Conservation (phyloP, 2,113 vertebrate genomes). For the Halcyon malimbica region DNA sequence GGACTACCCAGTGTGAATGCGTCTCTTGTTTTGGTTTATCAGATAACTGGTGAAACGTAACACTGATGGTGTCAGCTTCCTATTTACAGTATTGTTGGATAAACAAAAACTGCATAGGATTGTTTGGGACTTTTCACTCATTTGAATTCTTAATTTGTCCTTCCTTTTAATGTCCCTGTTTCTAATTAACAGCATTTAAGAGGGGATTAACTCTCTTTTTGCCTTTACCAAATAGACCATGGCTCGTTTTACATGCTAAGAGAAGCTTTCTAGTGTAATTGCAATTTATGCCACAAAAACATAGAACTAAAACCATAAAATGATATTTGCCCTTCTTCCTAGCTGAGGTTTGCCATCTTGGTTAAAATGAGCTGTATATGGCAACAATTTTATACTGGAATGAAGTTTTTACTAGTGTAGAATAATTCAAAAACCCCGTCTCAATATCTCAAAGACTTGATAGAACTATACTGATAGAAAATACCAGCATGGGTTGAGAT, state of each 20-base stretch:
- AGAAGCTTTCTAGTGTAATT: not conserved
- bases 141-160: constrained; percentile 74
- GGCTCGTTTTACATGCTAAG: not conserved
- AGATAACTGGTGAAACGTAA: constrained; percentile 70
- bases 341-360: not conserved
- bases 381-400: not conserved
- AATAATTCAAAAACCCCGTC: not conserved
- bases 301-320: not conserved
- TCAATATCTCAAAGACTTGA: not conserved
- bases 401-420: not conserved
- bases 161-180: constrained; percentile 63
- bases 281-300: not conserved
- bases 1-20: constrained; percentile 56
- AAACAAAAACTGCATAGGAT: constrained; percentile 70
- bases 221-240: constrained; percentile 24
- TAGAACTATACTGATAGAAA: not conserved
- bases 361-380: not conserved
- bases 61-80: constrained; percentile 66
- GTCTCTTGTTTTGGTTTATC: constrained; percentile 66
- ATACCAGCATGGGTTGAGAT: not conserved
- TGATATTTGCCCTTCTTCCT: not conserved
- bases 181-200: constrained; percentile 73
- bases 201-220: constrained; percentile 16
- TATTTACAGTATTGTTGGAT: constrained; percentile 60
- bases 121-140: constrained; percentile 59